Base-by-base conservation (phyloP, 1,140 invertebrate genomes). In the Asobara japonica region DNA sequence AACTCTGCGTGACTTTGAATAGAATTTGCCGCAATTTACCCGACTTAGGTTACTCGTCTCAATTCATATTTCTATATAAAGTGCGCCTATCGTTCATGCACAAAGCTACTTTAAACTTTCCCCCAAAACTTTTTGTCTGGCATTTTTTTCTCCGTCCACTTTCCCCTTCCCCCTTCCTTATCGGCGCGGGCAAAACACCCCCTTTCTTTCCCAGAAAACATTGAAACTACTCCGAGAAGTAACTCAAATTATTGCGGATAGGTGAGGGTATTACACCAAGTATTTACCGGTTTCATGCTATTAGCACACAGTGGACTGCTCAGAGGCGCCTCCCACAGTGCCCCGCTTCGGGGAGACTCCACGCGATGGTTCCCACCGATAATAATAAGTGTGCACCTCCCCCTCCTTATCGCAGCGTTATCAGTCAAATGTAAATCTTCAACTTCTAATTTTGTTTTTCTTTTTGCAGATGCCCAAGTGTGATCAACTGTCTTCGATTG, bases 21-120 rank as follows among this genome's bases (percentile, higher is more conserved):
- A n/a, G n/a, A n/a, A n/a, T n/a, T 72, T 60, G 68, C 69, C 64
- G 48, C 60, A 65, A 67, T 77, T 73, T 51, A 45, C 69, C 45
- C n/a, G n/a, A 45, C 18, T 11, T 45, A 7, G 5, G 7, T 45
- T 45, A 22, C 38, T 71, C 61, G n/a, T 18, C 22, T 25, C 22
- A 56, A 18, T 56, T 18, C 18, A 4, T 25, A 56, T 56, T 27
- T 56, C 20, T 56, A 1, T 56, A 56, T 27, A 56, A 27, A 25
- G 51, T 56, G 11, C 51, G 18, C 51, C 20, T 56, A 56, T 56
- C 51, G 51, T 56, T 56, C 51, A 56, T 56, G 51, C 51, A 56
- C 51, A 22, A 56, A 56, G 51, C 51, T 56, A 56, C 51, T 56
- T 56, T 56, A 56, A 56, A 56, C 51, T 56, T 56, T 18, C 51